Conservation (phyloP, 1,140 invertebrate species). For the Heterodera schachtii region DNA sequence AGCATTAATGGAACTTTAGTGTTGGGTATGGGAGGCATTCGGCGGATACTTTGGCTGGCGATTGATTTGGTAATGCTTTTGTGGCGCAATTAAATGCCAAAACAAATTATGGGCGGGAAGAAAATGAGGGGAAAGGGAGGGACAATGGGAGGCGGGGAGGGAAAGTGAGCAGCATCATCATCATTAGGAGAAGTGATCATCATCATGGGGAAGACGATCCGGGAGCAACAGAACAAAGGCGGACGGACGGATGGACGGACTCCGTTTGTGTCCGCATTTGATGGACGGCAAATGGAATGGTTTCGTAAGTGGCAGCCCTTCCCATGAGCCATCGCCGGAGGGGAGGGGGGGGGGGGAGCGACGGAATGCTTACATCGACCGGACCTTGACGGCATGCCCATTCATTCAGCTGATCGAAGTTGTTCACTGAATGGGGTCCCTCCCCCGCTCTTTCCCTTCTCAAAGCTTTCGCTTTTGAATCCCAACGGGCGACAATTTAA, state of each 20-base stretch:
- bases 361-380: neutral
- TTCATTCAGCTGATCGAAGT: neutral
- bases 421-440: neutral
- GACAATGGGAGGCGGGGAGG: too few relatives aligned
- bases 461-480: neutral
- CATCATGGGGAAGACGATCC: neutral
- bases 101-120: neutral
- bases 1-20: neutral
- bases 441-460: neutral
- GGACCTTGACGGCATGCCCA: neutral
- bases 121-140: neutral
- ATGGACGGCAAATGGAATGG: neutral
- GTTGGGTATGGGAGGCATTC: too few relatives aligned
- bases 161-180: neutral
- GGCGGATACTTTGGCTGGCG: too few relatives aligned
- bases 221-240: neutral
- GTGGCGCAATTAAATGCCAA: too few relatives aligned
- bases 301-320: neutral
- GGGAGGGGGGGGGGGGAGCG: too few relatives aligned
- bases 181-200: neutral
- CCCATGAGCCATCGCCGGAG: neutral
- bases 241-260: too few relatives aligned
- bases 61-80: too few relatives aligned
- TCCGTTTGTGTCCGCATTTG: neutral
- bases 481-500: neutral